Percentiles rank a stretch among this genome's conserved stretches.
Evolutionary conservation across 2,113 vertebrate genomes (phyloP).

Genomic region (Trogon surrucura): DNA sequence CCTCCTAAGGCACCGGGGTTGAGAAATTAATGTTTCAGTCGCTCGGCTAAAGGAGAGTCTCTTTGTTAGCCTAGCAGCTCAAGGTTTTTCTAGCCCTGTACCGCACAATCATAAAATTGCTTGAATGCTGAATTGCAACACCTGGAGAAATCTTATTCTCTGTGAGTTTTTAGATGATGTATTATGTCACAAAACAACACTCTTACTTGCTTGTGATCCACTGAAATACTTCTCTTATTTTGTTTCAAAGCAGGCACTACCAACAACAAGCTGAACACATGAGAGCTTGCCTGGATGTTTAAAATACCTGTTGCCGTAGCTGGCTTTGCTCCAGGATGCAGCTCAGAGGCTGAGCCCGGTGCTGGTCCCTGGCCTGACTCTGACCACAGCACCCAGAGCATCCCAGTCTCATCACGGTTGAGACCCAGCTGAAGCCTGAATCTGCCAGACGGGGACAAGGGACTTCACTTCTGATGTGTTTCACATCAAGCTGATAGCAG

Average conservation of each 20-base stretch:
- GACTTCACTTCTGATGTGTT: not conserved
- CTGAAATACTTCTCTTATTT: not conserved
- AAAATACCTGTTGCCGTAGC: not conserved
- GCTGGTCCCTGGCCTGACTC: not conserved
- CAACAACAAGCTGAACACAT: not conserved
- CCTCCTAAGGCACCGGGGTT: accelerated
- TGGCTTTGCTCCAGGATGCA: not conserved
- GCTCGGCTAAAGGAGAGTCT: not conserved
- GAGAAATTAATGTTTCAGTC: not conserved
- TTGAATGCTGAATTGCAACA: not conserved
- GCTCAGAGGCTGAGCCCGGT: not conserved
- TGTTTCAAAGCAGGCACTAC: not conserved
- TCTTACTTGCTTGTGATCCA: not conserved
- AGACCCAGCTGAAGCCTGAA: not conserved
- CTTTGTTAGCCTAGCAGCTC: not conserved
- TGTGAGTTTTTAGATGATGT: not conserved
- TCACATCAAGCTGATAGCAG: not conserved
- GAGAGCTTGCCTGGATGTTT: not conserved
- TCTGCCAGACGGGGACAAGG: accelerated
- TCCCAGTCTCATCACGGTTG: accelerated
- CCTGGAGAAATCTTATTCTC: not conserved
- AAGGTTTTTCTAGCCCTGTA: not conserved
- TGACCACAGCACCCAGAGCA: not conserved
- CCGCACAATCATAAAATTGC: not conserved
- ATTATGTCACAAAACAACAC: not conserved